These are phyloP conservation scores for Strigamia transsilvanica DNA, from an alignment of 2,888 invertebrate species.

Conservation along the genomic window DNA sequence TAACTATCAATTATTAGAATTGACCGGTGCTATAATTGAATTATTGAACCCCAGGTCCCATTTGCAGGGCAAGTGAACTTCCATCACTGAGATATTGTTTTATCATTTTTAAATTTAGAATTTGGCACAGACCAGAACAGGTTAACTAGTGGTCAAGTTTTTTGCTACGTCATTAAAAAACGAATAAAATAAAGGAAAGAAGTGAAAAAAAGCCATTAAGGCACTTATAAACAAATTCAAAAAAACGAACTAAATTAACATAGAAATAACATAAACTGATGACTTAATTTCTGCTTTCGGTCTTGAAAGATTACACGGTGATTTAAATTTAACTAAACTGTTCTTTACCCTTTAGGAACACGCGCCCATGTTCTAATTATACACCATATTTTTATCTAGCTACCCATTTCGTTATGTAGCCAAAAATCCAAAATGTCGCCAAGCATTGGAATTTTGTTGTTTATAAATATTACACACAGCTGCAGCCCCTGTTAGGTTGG, in stretches of 20 bases:
- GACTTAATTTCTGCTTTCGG: neutral
- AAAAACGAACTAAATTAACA: neutral
- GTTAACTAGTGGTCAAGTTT: neutral
- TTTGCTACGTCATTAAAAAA: too few relatives aligned
- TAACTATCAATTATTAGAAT: too few relatives aligned
- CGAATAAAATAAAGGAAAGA: too few relatives aligned
- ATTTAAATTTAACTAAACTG: neutral
- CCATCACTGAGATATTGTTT: neutral
- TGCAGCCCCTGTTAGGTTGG: too few relatives aligned
- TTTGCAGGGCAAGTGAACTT: too few relatives aligned
- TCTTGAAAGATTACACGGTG: neutral
- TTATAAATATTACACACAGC: too few relatives aligned
- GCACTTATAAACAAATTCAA: neutral
- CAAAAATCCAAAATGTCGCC: neutral
- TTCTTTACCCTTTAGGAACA: neutral
- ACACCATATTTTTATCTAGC: neutral
- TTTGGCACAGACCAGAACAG: neutral
- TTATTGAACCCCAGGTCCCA: too few relatives aligned
- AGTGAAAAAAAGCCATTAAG: too few relatives aligned
- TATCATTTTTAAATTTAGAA: neutral
- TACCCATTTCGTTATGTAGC: neutral
- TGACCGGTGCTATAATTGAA: too few relatives aligned
- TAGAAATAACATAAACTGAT: neutral
- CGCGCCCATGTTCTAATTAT: conserved; percentile 20
- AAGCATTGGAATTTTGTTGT: neutral